Evolutionary conservation across 2,113 vertebrate species (phyloP).

Genomic region (Dryoscopus gambensis): DNA sequence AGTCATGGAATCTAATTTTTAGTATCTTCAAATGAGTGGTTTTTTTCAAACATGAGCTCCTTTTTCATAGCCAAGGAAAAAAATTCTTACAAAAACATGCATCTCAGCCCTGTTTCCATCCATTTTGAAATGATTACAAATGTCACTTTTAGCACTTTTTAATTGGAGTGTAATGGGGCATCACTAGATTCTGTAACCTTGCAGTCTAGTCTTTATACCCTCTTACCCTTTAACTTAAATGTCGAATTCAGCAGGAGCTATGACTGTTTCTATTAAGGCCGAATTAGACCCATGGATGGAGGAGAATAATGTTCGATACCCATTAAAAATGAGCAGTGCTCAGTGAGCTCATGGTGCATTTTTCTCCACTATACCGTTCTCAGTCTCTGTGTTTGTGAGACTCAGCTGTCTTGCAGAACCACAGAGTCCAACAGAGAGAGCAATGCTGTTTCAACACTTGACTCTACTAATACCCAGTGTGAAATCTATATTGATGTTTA

Average conservation of each 20-base stretch:
- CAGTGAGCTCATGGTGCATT: background rate
- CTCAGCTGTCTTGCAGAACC: background rate
- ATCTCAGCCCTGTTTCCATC: background rate
- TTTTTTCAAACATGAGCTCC: background rate
- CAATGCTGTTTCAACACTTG: fast-evolving
- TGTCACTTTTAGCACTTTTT: slow-evolving; percentile 15
- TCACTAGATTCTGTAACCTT: background rate
- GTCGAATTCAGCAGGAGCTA: background rate
- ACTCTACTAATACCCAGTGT: background rate
- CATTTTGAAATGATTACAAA: background rate
- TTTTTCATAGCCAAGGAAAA: background rate
- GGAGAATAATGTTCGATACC: background rate
- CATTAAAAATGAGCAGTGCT: background rate
- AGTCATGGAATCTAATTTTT: background rate
- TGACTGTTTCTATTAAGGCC: background rate
- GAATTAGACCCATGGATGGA: background rate
- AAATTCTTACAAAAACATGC: background rate
- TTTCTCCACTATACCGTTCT: background rate
- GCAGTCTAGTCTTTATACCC: background rate
- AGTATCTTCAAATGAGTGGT: background rate
- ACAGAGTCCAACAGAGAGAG: background rate
- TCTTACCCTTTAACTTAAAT: background rate
- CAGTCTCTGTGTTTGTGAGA: background rate
- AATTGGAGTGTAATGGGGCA: slow-evolving; percentile 31
- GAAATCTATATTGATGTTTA: background rate